phyloP scores from a whole-genome alignment of 2,797 vertebrate species.

The Alosa sapidissima region DNA sequence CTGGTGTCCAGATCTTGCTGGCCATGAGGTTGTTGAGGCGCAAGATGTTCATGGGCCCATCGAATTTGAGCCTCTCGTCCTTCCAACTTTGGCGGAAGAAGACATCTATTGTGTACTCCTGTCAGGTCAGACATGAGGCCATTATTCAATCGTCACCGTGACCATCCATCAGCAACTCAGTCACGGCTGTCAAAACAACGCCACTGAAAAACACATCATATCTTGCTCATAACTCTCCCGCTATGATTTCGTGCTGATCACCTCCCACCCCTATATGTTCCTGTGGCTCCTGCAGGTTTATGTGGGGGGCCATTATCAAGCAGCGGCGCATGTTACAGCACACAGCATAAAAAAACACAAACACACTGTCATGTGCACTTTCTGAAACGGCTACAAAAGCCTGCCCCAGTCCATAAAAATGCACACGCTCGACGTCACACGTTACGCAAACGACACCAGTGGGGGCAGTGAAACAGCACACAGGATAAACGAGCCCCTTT shows the following conservation, averaged over 20 bases:
- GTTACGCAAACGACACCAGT: neutral
- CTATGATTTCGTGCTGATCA: neutral
- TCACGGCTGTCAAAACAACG: neutral
- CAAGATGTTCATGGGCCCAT: conserved; percentile 97
- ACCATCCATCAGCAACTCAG: neutral
- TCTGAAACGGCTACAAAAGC: neutral
- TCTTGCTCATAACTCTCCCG: neutral
- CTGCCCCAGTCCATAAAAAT: conserved; percentile 2
- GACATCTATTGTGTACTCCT: conserved; percentile 99
- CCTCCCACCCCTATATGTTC: neutral
- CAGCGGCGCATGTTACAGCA: conserved; percentile 15
- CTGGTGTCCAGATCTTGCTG: conserved; percentile 99
- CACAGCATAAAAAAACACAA: neutral
- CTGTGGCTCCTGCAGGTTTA: neutral
- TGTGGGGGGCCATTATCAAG: conserved; percentile 19
- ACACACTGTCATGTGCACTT: neutral
- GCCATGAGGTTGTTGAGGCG: conserved; percentile 98
- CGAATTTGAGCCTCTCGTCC: conserved; percentile 92
- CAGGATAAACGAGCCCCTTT: neutral
- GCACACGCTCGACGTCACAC: neutral
- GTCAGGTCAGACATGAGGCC: conserved; percentile 43
- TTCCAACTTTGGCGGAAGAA: conserved; percentile 98
- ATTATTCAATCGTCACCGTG: neutral
- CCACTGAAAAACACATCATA: neutral
- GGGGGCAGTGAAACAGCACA: neutral